Base-by-base conservation (phyloP, 1,140 invertebrate species). In the Conus betulinus region DNA sequence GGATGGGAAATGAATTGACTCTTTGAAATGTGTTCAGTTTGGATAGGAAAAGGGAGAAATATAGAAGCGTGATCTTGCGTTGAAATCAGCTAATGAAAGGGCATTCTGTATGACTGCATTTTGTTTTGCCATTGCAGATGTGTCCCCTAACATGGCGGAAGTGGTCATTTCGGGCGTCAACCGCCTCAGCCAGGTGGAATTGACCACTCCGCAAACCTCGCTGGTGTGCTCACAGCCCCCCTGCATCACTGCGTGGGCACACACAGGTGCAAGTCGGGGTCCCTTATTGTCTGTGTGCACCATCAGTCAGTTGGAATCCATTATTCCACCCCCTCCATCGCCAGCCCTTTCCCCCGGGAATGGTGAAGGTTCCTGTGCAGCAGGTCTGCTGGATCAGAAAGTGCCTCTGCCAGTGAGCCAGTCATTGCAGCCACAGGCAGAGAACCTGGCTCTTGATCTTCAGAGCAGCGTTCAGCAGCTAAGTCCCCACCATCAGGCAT, bases 51-150 rank as follows among this genome's bases (percentile, higher is more conserved):
- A 39, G 39, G 39, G 39, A 39, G 39, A 39, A 39, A 39, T 39
- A 39, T 39, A 39, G 39, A 39, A 39, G 39, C 39, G 39, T 39
- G 39, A 39, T 39, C 39, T 39, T 39, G 39, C 0, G 39, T 39
- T 39, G 39, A 39, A 39, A 39, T 39, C 39, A 39, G 39, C 39
- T 39, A 39, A 39, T 39, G 39, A 39, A 39, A 39, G 39, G 39
- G 39, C 39, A 39, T 39, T 81, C 6, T 78, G 25, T 78, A 27
- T 81, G 79, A 81, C 76, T 53, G 79, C 23, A 52, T 81, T 81
- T 23, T 81, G 79, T 81, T 81, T 81, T 81, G 79, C 79, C 39
- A 53, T 81, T 81, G 79, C 79, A 81, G 79, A 53, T 81, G 27
- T 81, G 79, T 13, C 79, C 10, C 79, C 79, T 5, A 53, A 81